Evolutionary conservation across 2,888 invertebrate species (phyloP).

Genomic region (Petrolisthes manimaculis): DNA sequence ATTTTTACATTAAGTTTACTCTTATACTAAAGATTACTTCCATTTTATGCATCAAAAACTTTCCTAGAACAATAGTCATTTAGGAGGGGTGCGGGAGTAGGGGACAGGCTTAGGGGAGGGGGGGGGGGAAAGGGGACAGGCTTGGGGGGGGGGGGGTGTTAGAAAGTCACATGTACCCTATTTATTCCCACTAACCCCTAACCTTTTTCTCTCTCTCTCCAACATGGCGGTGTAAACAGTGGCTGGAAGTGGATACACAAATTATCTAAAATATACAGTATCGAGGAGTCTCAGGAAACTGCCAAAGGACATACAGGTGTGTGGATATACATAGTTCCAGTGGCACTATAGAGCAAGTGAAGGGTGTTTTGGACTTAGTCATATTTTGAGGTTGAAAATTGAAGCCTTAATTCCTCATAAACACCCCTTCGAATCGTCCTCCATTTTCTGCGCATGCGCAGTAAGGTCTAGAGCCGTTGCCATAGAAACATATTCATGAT

Average conservation of each 20-base stretch:
- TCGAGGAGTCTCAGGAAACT: not conserved
- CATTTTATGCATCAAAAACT: too few relatives aligned
- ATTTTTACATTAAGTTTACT: too few relatives aligned
- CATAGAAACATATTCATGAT: not conserved
- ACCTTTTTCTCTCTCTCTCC: not conserved
- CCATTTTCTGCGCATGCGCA: too few relatives aligned
- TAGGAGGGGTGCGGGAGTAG: too few relatives aligned
- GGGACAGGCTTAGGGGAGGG: too few relatives aligned
- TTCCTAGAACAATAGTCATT: too few relatives aligned
- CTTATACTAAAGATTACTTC: too few relatives aligned
- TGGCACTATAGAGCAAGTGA: constrained; percentile 1
- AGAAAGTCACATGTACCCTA: too few relatives aligned
- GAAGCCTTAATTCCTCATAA: not conserved
- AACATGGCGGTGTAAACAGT: not conserved
- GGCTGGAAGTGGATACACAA: not conserved
- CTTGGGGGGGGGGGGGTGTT: too few relatives aligned
- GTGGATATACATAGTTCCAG: not conserved
- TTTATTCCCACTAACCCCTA: not conserved
- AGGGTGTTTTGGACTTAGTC: not conserved
- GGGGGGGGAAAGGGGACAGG: too few relatives aligned
- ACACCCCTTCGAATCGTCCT: not conserved
- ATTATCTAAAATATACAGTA: not conserved
- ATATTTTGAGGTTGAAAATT: not conserved
- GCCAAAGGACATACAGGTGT: not conserved
- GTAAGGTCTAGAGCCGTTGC: not conserved